These are phyloP conservation scores for Acanthococcus lagerstroemiae DNA, from an alignment of 2,888 invertebrate species.

Conservation along the genomic window DNA sequence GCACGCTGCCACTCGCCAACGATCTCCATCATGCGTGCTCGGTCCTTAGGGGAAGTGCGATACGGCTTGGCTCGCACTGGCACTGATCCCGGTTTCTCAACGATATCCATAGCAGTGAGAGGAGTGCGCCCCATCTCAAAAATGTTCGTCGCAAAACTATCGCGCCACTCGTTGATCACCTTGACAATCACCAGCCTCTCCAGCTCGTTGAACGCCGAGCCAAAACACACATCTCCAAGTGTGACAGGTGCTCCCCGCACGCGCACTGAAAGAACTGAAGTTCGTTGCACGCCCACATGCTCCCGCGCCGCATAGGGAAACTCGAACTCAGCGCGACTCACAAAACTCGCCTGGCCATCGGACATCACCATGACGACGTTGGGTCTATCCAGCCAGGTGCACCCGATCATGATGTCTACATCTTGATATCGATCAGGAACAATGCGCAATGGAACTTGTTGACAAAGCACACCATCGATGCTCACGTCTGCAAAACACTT, in stretches of 20 bases:
- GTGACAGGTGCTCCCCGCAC: background rate
- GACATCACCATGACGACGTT: background rate
- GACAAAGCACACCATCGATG: no score
- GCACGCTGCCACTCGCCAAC: slow-evolving; percentile 1
- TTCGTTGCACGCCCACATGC: background rate
- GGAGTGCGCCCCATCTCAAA: background rate
- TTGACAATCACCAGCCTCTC: background rate
- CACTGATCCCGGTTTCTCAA: background rate
- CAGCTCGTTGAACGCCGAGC: no score
- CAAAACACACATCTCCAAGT: no score
- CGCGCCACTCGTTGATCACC: background rate
- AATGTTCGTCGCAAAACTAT: slow-evolving; percentile 11
- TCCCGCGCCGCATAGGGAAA: background rate
- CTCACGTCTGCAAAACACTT: no score
- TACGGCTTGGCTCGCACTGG: background rate
- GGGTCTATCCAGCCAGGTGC: background rate
- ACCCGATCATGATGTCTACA: background rate
- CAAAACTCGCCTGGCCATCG: no score
- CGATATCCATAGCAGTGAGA: background rate
- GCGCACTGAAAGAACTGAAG: background rate
- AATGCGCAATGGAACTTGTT: no score
- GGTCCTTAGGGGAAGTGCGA: background rate
- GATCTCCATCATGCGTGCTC: background rate
- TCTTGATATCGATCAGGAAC: background rate
- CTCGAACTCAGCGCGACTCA: background rate